Evolutionary conservation across 2,888 invertebrate genomes (phyloP), one percentile per base, ranked within the genome.

Genomic region (Lithophane semibrunnea): DNA sequence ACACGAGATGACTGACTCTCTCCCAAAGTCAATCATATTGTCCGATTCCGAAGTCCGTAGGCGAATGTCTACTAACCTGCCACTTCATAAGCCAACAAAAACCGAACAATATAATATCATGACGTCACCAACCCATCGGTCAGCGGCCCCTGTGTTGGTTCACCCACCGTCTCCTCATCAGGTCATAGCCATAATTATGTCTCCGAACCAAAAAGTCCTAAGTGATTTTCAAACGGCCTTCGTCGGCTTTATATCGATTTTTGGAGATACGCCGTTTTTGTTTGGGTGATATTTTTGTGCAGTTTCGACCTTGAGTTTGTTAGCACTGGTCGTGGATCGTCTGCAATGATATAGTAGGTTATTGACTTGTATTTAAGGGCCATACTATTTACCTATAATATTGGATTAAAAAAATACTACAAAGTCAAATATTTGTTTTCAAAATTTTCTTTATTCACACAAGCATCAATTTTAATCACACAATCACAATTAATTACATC

Each of bases 121-220:
- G 88, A 87, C 87, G 87, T 85, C 88, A 87, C 9, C 24, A 44
- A 49, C 21, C 65, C 82, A 73, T 60, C 88, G 88, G 87, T 87
- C 87, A 88, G 78, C 78, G 87, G 78, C 79, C 83, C 72, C 71
- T 69, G 13, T 69, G 21, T 74, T 70, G 71, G 87, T 87, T 87
- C 88, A 82, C 56, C 85, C 84, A 87, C 87, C 85, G 87, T 80
- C 81, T 83, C 42, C 61, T 71, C 75, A 80, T 72, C 87, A 85
- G 88, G 88, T 87, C 87, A 86, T 44, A 81, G 64, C 29, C 61
- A 77, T 60, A 29, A 13, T 65, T 37, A 37, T 37, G 68, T 75
- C 24, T 80, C 70, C 29, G 42, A 42, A 60, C 12, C 60, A 66
- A 85, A 87, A 79, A 75, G 61, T 75, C 69, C n/a, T 76, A 77